Evolutionary conservation across 37 sponge, comb jelly and placozoan genomes (phyloP).

Genomic region (Diacarnus erythraeanus): DNA sequence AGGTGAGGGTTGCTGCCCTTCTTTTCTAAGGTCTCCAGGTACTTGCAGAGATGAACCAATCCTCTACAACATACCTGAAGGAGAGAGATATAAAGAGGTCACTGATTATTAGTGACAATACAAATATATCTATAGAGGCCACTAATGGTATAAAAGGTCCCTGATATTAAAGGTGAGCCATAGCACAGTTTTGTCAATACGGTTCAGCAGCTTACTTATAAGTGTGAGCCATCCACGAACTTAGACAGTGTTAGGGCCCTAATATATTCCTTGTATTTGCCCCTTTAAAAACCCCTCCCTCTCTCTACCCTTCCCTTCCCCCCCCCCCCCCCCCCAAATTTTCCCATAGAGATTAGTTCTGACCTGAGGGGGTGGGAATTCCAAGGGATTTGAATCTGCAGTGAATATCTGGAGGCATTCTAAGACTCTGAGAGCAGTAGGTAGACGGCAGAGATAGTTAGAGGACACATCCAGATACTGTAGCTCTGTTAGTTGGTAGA

Average conservation of each 20-base stretch:
- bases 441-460: constrained; percentile 52
- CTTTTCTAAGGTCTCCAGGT: constrained; percentile 45
- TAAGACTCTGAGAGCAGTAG: constrained; percentile 34
- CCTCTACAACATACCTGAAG: constrained; percentile 62
- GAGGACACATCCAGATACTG: constrained; percentile 54
- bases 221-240: no score
- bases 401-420: constrained; percentile 27
- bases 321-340: no score
- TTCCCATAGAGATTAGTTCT: no score
- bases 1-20: constrained; percentile 46
- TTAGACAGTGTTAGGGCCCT: no score
- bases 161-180: no score
- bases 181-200: no score
- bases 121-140: no score
- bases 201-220: no score
- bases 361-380: constrained; percentile 64
- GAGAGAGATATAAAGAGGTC: constrained; percentile 9
- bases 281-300: neutral
- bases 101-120: no score
- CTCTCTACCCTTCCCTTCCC: neutral
- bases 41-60: constrained; percentile 68
- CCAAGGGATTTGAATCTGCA: constrained; percentile 64
- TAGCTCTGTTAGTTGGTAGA: constrained; percentile 30
- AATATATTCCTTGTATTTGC: no score
- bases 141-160: no score